Evolutionary conservation across 2,888 invertebrate genomes (phyloP).

Genomic region (Spodoptera picta): DNA sequence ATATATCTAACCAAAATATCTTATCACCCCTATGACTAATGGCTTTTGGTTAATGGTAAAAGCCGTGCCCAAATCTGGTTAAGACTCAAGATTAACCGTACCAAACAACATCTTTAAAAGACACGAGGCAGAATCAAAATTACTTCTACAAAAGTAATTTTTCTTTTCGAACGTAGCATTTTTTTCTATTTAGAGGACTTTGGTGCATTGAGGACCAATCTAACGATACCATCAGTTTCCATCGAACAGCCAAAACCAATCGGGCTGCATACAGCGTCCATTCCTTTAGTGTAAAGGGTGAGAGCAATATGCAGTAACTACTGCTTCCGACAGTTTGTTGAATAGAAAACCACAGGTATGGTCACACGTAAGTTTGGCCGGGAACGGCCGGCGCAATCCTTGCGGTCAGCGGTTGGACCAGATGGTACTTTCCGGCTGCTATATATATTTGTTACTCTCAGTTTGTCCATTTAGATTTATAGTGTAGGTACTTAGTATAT

Average conservation of each 20-base stretch:
- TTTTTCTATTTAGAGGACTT: too few species aligned
- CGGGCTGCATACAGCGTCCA: constrained; percentile 4
- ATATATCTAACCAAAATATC: too few species aligned
- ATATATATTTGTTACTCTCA: constrained; percentile 14
- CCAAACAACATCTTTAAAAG: too few species aligned
- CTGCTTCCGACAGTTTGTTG: constrained; percentile 50
- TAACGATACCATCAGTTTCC: neutral
- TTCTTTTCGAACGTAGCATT: too few species aligned
- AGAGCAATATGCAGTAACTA: constrained; percentile 63
- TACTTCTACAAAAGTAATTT: too few species aligned
- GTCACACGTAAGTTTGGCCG: constrained; percentile 36
- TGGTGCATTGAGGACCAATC: neutral
- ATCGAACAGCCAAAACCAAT: constrained; percentile 11
- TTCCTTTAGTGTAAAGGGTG: constrained; percentile 32
- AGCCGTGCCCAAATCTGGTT: too few species aligned
- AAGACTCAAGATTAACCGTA: too few species aligned
- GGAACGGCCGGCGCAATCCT: constrained; percentile 14
- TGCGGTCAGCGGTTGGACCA: constrained; percentile 35
- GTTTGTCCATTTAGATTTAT: neutral
- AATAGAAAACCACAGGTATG: constrained; percentile 48
- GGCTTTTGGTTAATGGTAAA: too few species aligned
- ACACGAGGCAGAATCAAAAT: too few species aligned
- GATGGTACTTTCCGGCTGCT: constrained; percentile 34
- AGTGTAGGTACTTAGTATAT: too few species aligned
- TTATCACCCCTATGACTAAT: too few species aligned